These are phyloP conservation scores for Mesorhabditis spiculigera DNA, from an alignment of 2,888 invertebrate genomes.

Conservation along the genomic window DNA sequence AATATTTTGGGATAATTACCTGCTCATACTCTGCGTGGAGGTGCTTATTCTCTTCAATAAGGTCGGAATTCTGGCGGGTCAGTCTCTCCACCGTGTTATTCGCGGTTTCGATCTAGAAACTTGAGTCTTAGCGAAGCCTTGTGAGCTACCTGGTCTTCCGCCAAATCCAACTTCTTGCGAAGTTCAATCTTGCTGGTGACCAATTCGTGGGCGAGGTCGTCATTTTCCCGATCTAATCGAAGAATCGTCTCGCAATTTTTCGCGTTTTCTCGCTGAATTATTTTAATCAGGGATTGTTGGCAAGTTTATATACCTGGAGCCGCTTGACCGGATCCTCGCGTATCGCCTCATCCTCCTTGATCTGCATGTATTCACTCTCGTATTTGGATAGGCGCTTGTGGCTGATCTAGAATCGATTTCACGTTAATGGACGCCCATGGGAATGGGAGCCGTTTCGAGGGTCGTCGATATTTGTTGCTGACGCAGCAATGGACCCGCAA, in stretches of 20 bases:
- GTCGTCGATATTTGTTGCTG: no score
- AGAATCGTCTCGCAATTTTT: constrained; percentile 62
- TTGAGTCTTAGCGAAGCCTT: not conserved
- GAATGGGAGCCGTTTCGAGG: no score
- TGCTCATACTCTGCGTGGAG: constrained; percentile 69
- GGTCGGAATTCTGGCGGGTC: constrained; percentile 66
- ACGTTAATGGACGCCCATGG: no score
- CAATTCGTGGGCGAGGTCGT: constrained; percentile 66
- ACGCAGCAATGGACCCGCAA: not conserved
- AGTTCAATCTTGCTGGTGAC: constrained; percentile 66
- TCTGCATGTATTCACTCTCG: constrained; percentile 79
- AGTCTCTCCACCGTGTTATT: constrained; percentile 60
- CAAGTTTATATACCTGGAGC: constrained; percentile 58
- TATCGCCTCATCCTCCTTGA: constrained; percentile 67
- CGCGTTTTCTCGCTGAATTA: constrained; percentile 43
- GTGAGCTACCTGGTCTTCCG: constrained; percentile 34
- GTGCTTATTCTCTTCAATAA: constrained; percentile 71
- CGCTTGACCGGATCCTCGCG: constrained; percentile 63
- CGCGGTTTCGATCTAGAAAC: constrained; percentile 58
- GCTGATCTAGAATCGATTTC: constrained; percentile 57
- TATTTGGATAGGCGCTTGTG: constrained; percentile 85
- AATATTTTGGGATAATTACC: constrained; percentile 35
- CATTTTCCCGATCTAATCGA: constrained; percentile 67
- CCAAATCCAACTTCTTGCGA: constrained; percentile 63
- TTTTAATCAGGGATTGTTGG: not conserved